phyloP scores from a whole-genome alignment of 2,888 invertebrate genomes.

The Isotomurus palustris region DNA sequence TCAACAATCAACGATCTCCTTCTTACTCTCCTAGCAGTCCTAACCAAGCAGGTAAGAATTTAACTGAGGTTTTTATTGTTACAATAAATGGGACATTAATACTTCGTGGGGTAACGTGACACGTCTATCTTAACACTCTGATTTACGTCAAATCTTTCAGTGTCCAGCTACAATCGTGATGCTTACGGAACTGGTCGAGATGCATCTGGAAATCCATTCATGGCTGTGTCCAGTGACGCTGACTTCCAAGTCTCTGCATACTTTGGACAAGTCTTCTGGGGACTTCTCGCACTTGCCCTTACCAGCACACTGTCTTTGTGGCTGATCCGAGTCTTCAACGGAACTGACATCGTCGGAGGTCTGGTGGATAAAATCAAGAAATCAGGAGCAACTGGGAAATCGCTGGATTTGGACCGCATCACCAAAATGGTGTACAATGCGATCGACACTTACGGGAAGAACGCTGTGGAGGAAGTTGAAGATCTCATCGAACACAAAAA shows the following conservation, averaged over 20 bases:
- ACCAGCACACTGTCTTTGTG: conserved; percentile 24
- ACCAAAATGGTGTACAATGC: conserved; percentile 42
- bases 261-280: conserved; percentile 42
- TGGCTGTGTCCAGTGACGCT: conserved; percentile 36
- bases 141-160: no score
- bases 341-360: conserved; percentile 33
- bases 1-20: not conserved
- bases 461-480: conserved; percentile 22
- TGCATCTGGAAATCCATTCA: conserved; percentile 24
- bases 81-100: no score
- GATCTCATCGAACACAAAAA: conserved; percentile 7
- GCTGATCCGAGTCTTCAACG: conserved; percentile 26
- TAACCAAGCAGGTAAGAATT: not conserved
- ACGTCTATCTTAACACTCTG: no score
- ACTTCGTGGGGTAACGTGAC: no score
- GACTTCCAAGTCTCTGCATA: conserved; percentile 41
- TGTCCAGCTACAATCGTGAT: conserved; percentile 15
- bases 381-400: conserved; percentile 21
- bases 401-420: conserved; percentile 41
- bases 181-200: conserved; percentile 19
- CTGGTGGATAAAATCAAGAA: conserved; percentile 32
- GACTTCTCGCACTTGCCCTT: conserved; percentile 18
- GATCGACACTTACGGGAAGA: conserved; percentile 38
- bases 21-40: not conserved
- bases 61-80: no score